phyloP scores from a whole-genome alignment of 2,888 invertebrate species.

The Drosophila quinaria region DNA sequence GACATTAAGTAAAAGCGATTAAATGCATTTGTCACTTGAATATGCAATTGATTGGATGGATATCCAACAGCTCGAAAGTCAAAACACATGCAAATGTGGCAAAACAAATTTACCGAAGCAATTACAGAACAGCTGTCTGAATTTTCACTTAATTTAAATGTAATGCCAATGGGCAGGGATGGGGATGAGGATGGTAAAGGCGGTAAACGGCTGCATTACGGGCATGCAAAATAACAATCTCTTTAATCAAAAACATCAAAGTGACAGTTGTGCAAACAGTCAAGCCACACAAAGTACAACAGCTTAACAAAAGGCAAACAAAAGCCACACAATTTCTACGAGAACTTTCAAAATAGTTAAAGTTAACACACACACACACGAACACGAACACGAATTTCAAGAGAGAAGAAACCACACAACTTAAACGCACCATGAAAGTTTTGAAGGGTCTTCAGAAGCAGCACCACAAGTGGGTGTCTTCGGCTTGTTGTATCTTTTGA shows the following conservation, averaged over 20 bases:
- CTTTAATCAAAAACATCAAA: slow-evolving; percentile 55
- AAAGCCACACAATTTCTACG: slow-evolving; percentile 19
- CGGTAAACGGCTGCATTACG: slow-evolving; percentile 1
- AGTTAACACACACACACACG: slow-evolving; percentile 14
- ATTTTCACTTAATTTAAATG: slow-evolving; percentile 10
- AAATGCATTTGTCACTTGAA: not conserved
- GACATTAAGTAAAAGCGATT: slow-evolving; percentile 1
- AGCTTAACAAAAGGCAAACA: slow-evolving; percentile 47
- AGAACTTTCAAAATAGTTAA: slow-evolving; percentile 37
- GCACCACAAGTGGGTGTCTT: slow-evolving; percentile 26
- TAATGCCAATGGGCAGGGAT: not conserved
- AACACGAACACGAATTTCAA: slow-evolving; percentile 6
- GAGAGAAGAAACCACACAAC: slow-evolving; percentile 40
- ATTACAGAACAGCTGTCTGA: slow-evolving; percentile 25
- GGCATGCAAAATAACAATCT: slow-evolving; percentile 26
- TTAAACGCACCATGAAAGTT: slow-evolving; percentile 69
- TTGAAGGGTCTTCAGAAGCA: slow-evolving; percentile 34
- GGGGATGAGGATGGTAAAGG: not conserved
- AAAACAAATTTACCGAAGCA: slow-evolving; percentile 27
- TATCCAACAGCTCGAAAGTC: slow-evolving; percentile 6
- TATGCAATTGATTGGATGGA: slow-evolving; percentile 7
- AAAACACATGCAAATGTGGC: slow-evolving; percentile 28
- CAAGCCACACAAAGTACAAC: slow-evolving; percentile 40
- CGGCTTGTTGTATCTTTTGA: slow-evolving; percentile 4
- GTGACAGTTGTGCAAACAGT: slow-evolving; percentile 62